Conservation (phyloP, 2,113 vertebrate genomes). For the Carassius auratus region DNA sequence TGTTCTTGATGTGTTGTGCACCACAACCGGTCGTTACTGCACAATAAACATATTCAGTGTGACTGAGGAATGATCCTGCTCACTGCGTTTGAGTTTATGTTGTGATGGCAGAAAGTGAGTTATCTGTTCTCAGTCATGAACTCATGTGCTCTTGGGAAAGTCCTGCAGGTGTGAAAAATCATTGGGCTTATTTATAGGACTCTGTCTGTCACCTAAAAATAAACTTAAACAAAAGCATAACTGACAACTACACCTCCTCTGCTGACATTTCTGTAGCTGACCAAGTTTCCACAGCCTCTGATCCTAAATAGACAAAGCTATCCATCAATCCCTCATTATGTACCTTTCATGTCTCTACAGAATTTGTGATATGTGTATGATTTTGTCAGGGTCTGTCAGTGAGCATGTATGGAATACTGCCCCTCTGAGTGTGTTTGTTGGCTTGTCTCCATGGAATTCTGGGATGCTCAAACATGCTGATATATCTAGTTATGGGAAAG, state of each 20-base stretch:
- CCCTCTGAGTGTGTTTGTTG: constrained; percentile 36
- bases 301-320: neutral
- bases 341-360: neutral
- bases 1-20: too few relatives aligned
- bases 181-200: constrained; percentile 30
- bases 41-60: neutral
- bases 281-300: constrained; percentile 67
- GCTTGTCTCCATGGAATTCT: constrained; percentile 33
- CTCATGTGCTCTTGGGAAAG: constrained; percentile 14
- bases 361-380: neutral
- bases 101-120: neutral
- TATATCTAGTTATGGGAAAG: constrained; percentile 69
- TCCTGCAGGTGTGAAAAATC: constrained; percentile 38
- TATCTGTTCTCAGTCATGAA: neutral
- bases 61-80: neutral
- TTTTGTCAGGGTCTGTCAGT: constrained; percentile 24
- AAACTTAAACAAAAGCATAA: constrained; percentile 61
- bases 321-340: neutral
- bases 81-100: neutral
- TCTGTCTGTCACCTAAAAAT: constrained; percentile 67
- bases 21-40: neutral
- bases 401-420: constrained; percentile 19
- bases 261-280: constrained; percentile 68
- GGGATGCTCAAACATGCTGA: constrained; percentile 51
- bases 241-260: constrained; percentile 62